Evolutionary conservation across 35 echinoderm and acorn worm genomes (phyloP).

Genomic region (Diadema setosum): DNA sequence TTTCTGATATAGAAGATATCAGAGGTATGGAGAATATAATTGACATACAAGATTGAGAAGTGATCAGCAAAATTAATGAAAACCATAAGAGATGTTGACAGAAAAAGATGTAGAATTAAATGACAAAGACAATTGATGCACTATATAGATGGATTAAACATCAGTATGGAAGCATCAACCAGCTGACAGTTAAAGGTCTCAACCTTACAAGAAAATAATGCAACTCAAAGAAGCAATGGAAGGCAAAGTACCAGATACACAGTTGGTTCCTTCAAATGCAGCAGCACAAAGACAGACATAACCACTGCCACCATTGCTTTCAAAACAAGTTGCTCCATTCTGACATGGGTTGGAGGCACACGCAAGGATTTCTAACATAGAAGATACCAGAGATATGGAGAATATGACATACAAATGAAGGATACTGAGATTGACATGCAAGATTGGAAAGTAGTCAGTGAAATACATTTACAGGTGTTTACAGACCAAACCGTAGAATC

Average conservation of each 20-base stretch:
- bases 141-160: background rate
- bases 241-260: constrained; percentile 25
- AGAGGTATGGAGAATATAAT: too few species aligned
- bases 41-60: too few species aligned
- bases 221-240: background rate
- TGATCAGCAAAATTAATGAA: too few species aligned
- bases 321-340: constrained; percentile 40
- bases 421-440: too few species aligned
- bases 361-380: background rate
- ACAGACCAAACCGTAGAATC: too few species aligned
- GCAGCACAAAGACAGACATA: constrained; percentile 43
- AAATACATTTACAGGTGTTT: background rate
- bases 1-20: background rate
- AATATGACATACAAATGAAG: too few species aligned
- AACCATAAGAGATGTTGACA: too few species aligned
- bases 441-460: too few species aligned
- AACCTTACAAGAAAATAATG: background rate
- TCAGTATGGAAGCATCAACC: background rate
- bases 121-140: background rate
- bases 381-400: background rate
- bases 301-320: background rate
- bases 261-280: constrained; percentile 56
- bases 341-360: background rate
- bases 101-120: too few species aligned
- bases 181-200: background rate